Percentiles rank a stretch among this genome's conserved stretches.
These are phyloP conservation scores for Zaprionus nigranus DNA, from an alignment of 1,140 invertebrate genomes.

Conservation along the genomic window DNA sequence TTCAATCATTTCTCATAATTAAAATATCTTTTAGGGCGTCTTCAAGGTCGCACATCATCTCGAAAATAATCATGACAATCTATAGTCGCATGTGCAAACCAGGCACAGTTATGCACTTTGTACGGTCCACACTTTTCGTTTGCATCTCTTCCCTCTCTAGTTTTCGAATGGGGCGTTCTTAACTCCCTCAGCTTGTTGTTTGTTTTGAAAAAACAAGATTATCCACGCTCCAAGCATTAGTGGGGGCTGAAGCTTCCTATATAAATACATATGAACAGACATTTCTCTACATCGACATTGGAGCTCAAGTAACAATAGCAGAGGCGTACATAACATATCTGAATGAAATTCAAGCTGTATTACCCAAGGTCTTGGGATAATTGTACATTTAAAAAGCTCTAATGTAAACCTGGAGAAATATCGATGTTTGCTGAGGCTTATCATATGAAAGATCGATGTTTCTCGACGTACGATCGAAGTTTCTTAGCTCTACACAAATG, in stretches of 20 bases:
- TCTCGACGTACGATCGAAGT: too few relatives aligned
- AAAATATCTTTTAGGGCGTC: background rate
- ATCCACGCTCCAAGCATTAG: background rate
- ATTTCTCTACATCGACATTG: constrained; percentile 10
- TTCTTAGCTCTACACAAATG: too few relatives aligned
- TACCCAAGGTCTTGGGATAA: background rate
- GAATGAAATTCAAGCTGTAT: background rate
- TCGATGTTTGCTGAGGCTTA: too few relatives aligned
- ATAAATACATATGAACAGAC: background rate
- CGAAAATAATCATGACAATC: background rate
- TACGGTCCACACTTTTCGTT: background rate
- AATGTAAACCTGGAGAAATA: too few relatives aligned
- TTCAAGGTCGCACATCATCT: background rate
- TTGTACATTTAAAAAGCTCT: background rate
- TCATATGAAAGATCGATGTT: too few relatives aligned
- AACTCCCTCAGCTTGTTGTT: background rate
- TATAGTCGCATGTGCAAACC: background rate
- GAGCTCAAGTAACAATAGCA: background rate
- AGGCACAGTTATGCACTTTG: constrained; percentile 8
- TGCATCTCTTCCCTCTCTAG: background rate
- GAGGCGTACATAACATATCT: background rate
- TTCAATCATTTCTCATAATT: background rate
- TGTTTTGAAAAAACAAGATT: constrained; percentile 34
- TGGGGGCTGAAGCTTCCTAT: constrained; percentile 12
- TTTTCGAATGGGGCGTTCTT: background rate